Conservation (phyloP, 64 coral and sea anemone genomes). For the Dendronephthya gigantea region DNA sequence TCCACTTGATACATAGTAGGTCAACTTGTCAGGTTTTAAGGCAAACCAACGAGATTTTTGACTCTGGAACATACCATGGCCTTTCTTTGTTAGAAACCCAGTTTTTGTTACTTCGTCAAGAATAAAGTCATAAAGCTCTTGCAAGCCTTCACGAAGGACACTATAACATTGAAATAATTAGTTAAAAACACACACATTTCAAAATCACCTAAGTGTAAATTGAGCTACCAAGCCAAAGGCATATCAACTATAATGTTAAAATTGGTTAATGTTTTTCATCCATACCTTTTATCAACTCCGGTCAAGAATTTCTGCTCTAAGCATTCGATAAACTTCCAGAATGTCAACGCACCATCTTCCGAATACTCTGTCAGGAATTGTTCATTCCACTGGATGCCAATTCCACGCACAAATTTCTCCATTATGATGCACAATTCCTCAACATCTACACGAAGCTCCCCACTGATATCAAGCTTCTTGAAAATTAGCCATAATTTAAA, state of each 20-base stretch:
- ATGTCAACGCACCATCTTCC: constrained; percentile 47
- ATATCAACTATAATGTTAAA: no score
- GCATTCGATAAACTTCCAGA: constrained; percentile 82
- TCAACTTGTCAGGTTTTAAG: constrained; percentile 53
- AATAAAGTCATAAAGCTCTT: constrained; percentile 65
- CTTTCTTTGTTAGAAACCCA: constrained; percentile 75
- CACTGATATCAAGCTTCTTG: constrained; percentile 76
- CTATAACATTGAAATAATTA: constrained; percentile 27
- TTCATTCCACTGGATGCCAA: constrained; percentile 65
- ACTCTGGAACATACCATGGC: constrained; percentile 58
- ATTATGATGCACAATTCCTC: constrained; percentile 74
- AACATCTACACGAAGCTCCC: constrained; percentile 52
- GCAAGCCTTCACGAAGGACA: constrained; percentile 69
- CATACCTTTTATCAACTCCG: constrained; percentile 55
- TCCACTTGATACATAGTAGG: constrained; percentile 41
- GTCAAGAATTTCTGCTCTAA: constrained; percentile 53
- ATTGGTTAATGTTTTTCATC: neutral
- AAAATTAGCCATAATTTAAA: constrained; percentile 80
- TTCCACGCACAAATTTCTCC: constrained; percentile 65
- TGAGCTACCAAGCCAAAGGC: neutral
- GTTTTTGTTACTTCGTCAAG: constrained; percentile 58
- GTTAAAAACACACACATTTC: no score
- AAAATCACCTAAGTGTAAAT: neutral
- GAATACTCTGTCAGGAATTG: constrained; percentile 44
- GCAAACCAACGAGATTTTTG: constrained; percentile 81